A percentile compares a stretch with the other conserved stretches of the same genome.
Evolutionary conservation across 2,888 invertebrate genomes (phyloP).

Genomic region (Glyphotaelius pellucidus): DNA sequence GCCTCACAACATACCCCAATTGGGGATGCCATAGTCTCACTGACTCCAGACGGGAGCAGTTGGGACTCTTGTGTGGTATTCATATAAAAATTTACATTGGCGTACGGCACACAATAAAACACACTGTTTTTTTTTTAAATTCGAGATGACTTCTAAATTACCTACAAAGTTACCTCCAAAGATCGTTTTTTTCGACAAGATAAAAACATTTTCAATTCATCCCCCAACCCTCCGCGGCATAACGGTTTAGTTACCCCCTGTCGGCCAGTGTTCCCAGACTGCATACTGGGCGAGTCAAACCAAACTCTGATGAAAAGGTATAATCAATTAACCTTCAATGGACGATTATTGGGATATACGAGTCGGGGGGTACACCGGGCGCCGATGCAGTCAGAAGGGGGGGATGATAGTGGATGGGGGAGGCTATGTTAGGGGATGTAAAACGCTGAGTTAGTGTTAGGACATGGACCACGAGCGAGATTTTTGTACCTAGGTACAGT

Average conservation of each 20-base stretch:
- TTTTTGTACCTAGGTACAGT: neutral
- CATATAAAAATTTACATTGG: neutral
- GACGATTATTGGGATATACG: constrained; percentile 66
- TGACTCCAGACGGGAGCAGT: too few relatives aligned
- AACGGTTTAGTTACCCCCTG: constrained; percentile 29
- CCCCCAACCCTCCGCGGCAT: constrained; percentile 4
- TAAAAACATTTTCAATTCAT: neutral
- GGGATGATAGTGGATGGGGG: constrained; percentile 26
- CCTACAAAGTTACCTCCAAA: neutral
- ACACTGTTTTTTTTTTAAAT: too few relatives aligned
- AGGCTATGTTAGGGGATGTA: neutral
- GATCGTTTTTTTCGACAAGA: neutral
- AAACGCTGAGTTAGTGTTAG: constrained; percentile 25
- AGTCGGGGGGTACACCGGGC: constrained; percentile 6
- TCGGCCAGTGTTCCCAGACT: constrained; percentile 37
- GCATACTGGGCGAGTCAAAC: constrained; percentile 64
- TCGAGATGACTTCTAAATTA: neutral
- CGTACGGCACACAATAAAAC: neutral
- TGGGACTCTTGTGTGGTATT: too few relatives aligned
- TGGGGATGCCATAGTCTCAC: too few relatives aligned
- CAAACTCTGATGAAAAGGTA: constrained; percentile 66
- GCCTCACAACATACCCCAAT: too few relatives aligned
- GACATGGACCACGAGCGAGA: neutral
- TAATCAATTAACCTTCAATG: constrained; percentile 67
- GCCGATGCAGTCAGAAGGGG: neutral